Evolutionary conservation across 2,797 vertebrate species (phyloP), one percentile per base, ranked within the genome.

Genomic region (Crocodylus rhombifer): DNA sequence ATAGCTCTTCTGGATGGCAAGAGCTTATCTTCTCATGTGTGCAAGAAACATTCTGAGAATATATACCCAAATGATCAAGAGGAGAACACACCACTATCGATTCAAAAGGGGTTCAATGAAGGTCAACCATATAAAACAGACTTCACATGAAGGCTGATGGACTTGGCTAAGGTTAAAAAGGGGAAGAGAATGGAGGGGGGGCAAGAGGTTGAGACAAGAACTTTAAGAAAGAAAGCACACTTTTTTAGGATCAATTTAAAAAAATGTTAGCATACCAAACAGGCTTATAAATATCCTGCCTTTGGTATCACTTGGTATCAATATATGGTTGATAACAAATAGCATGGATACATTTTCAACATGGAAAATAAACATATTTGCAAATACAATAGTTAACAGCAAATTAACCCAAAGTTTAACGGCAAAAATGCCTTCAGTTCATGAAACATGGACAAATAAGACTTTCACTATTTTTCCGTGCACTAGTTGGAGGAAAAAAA

Each of bases 351-450:
- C 51, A 90, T 9, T 95, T 91, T 91, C 90, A 97, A 92, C 73
- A 77, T 16, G 26, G 88, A 89, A 96, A 81, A 96, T 85, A 95
- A 96, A 93, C 84, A 73, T 89, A 95, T 82, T 87, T 95, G 88
- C 91, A 96, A 97, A 91, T 87, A 92, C 77, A 89, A 89, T 5
- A 93, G 79, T 95, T 95, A 97, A 92, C 25, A 91, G 92, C 87
- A 97, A 96, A 96, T 94, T 95, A 95, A 98, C 96, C 95, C 65
- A 89, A 94, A 96, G 91, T 86, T 91, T 92, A 95, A 96, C 20
- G 33, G 61, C 93, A 63, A 78, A 51, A 90, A 95, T 57, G 69
- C 75, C 92, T 95, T 92, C 77, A 95, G 82, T 91, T 96, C 87
- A 95, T 93, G 90, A 97, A 95, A 94, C 3, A 6, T 20, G 17